Conservation (phyloP, 2,797 vertebrate species). For the Pteropus rufus region DNA sequence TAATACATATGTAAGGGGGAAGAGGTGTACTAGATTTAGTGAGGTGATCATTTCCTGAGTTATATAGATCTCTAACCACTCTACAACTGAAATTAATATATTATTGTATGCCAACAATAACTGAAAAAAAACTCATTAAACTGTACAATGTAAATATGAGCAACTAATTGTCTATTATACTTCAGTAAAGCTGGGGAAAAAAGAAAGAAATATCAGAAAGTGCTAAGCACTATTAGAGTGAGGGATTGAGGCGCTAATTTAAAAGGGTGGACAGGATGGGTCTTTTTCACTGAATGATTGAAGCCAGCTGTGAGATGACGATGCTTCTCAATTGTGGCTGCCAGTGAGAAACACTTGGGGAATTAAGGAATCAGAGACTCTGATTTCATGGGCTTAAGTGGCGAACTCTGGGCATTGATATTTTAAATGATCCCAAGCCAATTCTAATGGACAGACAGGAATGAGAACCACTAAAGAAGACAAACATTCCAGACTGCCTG, state of each 20-base stretch:
- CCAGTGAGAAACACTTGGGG: background rate
- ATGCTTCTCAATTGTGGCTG: background rate
- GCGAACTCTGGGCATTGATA: background rate
- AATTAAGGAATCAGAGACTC: background rate
- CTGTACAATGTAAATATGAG: no score
- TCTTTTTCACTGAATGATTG: background rate
- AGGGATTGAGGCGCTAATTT: background rate
- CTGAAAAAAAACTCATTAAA: no score
- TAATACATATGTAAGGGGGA: no score
- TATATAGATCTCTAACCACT: no score
- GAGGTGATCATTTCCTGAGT: no score
- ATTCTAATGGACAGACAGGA: background rate
- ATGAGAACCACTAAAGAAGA: background rate
- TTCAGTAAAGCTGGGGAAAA: background rate
- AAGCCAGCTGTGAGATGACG: background rate
- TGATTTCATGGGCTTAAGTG: background rate
- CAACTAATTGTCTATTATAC: no score
- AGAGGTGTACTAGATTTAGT: no score
- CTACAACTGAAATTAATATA: no score
- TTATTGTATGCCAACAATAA: no score
- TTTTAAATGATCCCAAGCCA: background rate
- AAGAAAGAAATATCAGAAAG: conserved; percentile 15
- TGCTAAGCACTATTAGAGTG: background rate
- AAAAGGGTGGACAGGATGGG: background rate
- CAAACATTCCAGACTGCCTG: background rate